Evolutionary conservation across 2,113 vertebrate genomes (phyloP).

Genomic region (Aix galericulata): DNA sequence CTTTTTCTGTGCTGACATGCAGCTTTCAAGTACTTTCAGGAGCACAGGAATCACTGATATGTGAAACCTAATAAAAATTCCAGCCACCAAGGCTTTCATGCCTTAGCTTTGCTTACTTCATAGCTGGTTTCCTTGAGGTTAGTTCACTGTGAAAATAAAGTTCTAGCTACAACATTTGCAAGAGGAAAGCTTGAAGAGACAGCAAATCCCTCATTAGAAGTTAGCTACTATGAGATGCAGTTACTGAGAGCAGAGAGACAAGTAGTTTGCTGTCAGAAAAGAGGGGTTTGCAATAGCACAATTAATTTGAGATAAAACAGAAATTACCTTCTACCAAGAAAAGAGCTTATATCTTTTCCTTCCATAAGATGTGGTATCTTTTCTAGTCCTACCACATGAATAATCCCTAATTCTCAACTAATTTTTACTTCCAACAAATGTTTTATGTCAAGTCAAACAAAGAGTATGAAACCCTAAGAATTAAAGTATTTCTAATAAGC

Average conservation of each 20-base stretch:
- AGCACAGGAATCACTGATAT: background rate
- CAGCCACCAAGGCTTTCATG: background rate
- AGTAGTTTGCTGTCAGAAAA: background rate
- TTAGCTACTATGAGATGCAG: background rate
- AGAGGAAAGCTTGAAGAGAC: background rate
- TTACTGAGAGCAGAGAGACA: background rate
- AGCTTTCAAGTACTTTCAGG: background rate
- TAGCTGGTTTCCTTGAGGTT: background rate
- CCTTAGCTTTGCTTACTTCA: background rate
- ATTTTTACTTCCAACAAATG: background rate
- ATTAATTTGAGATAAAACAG: background rate
- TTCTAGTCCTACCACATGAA: background rate
- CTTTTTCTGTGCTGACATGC: background rate
- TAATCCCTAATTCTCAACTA: background rate
- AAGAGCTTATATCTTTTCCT: background rate
- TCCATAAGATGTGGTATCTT: background rate
- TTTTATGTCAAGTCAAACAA: background rate
- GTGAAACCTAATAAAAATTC: background rate
- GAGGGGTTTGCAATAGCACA: background rate
- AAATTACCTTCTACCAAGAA: background rate
- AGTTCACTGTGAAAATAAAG: background rate
- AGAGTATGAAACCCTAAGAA: background rate
- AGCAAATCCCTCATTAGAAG: background rate
- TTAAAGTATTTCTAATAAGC: background rate
- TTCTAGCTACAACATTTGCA: background rate